Evolutionary conservation across 2,113 vertebrate genomes (phyloP).

Genomic region (Onychorhynchus coronatus): DNA sequence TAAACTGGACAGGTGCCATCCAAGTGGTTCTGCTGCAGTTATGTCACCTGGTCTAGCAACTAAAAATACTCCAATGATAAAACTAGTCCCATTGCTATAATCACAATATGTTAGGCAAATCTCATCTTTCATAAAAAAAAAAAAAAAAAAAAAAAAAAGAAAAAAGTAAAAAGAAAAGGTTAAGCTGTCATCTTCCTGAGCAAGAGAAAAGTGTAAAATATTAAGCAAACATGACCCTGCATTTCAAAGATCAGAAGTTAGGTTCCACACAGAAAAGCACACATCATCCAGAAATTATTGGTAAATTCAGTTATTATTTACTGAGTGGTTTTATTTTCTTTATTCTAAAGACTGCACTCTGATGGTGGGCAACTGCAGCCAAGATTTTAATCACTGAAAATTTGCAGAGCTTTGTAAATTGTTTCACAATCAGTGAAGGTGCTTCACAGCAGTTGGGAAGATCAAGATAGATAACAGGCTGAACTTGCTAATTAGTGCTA

Average conservation of each 20-base stretch:
- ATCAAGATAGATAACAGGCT: not conserved
- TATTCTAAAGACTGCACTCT: not conserved
- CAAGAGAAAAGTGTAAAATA: slow-evolving; percentile 9
- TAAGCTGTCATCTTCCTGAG: not conserved
- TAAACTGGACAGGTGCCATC: not conserved
- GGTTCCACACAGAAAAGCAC: not conserved
- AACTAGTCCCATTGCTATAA: not conserved
- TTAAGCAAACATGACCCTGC: not conserved
- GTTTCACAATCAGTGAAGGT: not conserved
- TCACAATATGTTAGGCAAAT: not conserved
- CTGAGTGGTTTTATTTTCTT: not conserved
- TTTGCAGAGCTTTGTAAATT: not conserved
- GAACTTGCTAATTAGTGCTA: slow-evolving; percentile 10
- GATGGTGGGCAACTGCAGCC: not conserved
- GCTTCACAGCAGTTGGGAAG: not conserved
- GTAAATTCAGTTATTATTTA: not conserved
- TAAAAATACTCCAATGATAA: not conserved
- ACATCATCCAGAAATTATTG: not conserved
- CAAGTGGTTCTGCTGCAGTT: not conserved
- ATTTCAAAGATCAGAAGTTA: slow-evolving; percentile 10
- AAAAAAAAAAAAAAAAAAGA: not conserved
- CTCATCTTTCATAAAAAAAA: not conserved
- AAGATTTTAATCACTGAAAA: not conserved
- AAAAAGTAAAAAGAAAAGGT: slow-evolving; percentile 22
- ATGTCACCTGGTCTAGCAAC: not conserved